A percentile compares a stretch with the other conserved stretches of the same genome.
Conservation (phyloP, 1,140 invertebrate species). For the Contarinia nasturtii region DNA sequence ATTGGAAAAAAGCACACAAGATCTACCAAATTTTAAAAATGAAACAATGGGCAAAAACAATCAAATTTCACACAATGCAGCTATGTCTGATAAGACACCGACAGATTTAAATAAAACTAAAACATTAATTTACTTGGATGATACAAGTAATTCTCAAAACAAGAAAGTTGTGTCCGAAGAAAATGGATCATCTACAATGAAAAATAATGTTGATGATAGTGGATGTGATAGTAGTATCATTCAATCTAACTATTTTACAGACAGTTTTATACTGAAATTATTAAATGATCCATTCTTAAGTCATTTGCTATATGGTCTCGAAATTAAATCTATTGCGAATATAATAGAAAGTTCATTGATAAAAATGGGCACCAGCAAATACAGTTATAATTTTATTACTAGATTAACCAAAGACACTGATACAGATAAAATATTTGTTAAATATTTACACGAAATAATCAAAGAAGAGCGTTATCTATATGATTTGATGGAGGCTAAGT, state of each 20-base stretch:
- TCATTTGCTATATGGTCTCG: constrained; percentile 35
- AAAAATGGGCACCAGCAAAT: constrained; percentile 32
- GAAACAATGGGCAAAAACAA: background rate
- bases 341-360: constrained; percentile 41
- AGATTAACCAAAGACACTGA: constrained; percentile 32
- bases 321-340: constrained; percentile 33
- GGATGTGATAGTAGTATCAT: constrained; percentile 11
- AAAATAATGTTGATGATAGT: background rate
- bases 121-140: constrained; percentile 47
- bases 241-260: background rate
- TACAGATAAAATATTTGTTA: constrained; percentile 34
- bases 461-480: constrained; percentile 24
- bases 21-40: background rate
- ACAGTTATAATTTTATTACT: constrained; percentile 26
- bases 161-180: constrained; percentile 16
- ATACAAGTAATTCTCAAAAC: constrained; percentile 20
- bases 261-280: constrained; percentile 30
- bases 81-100: constrained; percentile 42
- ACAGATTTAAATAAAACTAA: constrained; percentile 45
- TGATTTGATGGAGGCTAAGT: constrained; percentile 4
- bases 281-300: constrained; percentile 37
- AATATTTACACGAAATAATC: constrained; percentile 30
- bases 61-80: constrained; percentile 24
- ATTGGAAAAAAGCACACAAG: background rate
- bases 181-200: background rate